Evolutionary conservation across 2,797 vertebrate genomes (phyloP), one percentile per base, ranked within the genome.

Genomic region (Acrossocheilus fasciatus): DNA sequence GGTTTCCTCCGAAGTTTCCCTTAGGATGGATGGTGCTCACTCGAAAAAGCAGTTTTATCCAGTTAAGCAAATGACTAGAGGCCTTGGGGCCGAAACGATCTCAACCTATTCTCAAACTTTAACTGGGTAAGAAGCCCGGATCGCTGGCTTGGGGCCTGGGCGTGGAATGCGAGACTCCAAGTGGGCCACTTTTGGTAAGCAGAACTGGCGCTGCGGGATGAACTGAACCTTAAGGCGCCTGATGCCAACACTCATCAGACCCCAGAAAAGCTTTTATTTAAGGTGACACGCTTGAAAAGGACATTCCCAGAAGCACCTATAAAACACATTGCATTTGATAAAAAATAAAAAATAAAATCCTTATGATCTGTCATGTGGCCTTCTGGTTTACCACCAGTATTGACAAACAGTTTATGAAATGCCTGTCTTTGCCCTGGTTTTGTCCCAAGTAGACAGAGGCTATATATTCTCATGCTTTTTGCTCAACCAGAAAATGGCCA

Each of bases 1-100:
- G 87, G 86, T 91, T 90, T 62, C 89, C 82, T 90, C 88, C 66
- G 36, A 92, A 88, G 77, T 90, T 90, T 87, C 88, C 81, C 30
- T 69, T 30, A 89, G 57, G 43, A 89, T 70, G 82, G 83, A 57
- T 86, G 80, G 86, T 4, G 57, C 30, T 2, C 73, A 2, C 0
- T 50, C 47, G 47, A 50, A 50, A 8, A 39, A 4, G 78, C 43
- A 88, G 66, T 20, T 87, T 83, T 87, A 86, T 89, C 81, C 18
- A 75, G 80, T 89, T 83, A 86, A 87, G 88, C 78, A 52, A 86
- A 89, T 89, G 88, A 86, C 26, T 85, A 83, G 78, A 89, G 41
- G 41, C 41, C 41, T 41, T 41, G 41, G 41, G 41, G 41, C 41
- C 41, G 9, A 45, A 45, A 45, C 43, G 10, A 45, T 45, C 43